Evolutionary conservation across 2,113 vertebrate species (phyloP).

Genomic region (Steatornis caripensis): DNA sequence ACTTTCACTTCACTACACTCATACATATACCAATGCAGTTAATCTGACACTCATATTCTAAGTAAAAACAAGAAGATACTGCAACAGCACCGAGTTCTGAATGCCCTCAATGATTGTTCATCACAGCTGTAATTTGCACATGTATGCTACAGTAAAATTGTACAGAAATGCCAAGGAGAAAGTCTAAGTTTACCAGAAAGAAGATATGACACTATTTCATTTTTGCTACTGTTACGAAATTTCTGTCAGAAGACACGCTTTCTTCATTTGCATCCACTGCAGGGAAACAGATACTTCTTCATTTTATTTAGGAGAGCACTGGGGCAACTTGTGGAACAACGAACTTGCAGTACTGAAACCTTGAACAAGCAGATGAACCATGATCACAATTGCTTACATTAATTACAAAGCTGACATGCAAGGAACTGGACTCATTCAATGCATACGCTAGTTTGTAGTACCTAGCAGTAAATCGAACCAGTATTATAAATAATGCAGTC

Average conservation of each 20-base stretch:
- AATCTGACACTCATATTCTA: background rate
- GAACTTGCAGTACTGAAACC: background rate
- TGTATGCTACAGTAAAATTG: background rate
- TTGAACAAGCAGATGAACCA: background rate
- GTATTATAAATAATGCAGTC: background rate
- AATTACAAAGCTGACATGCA: background rate
- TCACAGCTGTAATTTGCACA: background rate
- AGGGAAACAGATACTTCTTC: background rate
- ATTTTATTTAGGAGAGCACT: background rate
- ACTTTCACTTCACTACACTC: background rate
- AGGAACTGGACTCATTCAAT: background rate
- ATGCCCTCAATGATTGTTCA: background rate
- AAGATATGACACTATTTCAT: background rate
- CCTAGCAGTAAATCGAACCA: background rate
- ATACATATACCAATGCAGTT: background rate
- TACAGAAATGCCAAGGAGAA: background rate
- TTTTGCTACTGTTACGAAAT: background rate
- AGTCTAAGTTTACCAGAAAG: background rate
- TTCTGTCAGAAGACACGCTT: background rate
- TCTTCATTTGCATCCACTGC: background rate
- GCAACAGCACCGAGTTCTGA: background rate
- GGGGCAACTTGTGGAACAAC: background rate
- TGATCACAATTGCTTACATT: rapidly evolving
- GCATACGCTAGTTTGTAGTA: background rate
- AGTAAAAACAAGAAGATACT: background rate